Evolutionary conservation across 64 coral and sea anemone species (phyloP), one percentile per base, ranked within the genome.

Genomic region (Dendronephthya gigantea): DNA sequence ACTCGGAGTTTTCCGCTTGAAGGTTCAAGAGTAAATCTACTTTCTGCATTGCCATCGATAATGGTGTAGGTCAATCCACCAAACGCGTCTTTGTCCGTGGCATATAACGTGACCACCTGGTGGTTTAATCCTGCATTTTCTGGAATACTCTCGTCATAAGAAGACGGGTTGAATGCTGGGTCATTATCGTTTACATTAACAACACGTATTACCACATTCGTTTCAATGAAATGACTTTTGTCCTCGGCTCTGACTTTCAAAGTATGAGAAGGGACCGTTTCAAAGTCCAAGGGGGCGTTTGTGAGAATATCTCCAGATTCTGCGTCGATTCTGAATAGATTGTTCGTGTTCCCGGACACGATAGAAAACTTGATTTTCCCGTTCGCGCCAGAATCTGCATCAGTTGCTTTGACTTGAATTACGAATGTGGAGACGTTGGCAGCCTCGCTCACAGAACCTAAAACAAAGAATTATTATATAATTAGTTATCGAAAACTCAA

Each of bases 341-440:
- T 79, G n/a, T 79, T 29, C 3, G 34, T 23, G 25, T 62, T n/a
- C 19, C 55, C 55, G 7, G 55, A 62, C 19, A 62, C 16, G 25
- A 62, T 62, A n/a, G 52, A 47, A 22, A 85, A 98, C 15, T 82
- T 84, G 0, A 98, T 19, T 72, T 51, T 40, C 0, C 89, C 92
- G 43, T 98, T 98, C 15, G 84, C 25, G 29, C 95, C 95, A n/a
- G 49, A 69, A 75, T 98, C 95, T 8, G 83, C 62, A 59, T 98
- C 95, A 0, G 16, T 82, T 43, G 92, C 95, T 86, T 89, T 87
- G 1, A 98, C 92, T 92, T 98, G 81, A 51, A 51, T 23, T 11
- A 50, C 88, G 19, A 84, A 28, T 29, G 58, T 45, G n/a, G 27
- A 50, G 13, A 25, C 45, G 9, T 19, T 6, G 16, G 58, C 3